Base-by-base conservation (phyloP, 2,797 vertebrate species). In the Poecilia picta region DNA sequence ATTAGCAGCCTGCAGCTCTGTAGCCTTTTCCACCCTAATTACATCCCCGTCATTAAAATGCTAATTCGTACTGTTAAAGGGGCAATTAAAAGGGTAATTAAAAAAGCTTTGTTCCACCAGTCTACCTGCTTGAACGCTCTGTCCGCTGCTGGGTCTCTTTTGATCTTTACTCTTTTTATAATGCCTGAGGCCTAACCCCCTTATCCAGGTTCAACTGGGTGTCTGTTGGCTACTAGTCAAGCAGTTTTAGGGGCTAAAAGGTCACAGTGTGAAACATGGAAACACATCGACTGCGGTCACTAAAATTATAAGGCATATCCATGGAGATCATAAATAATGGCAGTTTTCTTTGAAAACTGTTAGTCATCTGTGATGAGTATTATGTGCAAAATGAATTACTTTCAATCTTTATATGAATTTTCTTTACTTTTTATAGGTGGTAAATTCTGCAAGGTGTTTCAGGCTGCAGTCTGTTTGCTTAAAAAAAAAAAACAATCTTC, bases 11-110 rank as follows among this genome's bases (percentile, higher is more conserved):
- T 82, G 89, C 91, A 92, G 93, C 92, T 92, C 94, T 78, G 16
- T 87, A 91, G 92, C 88, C 91, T 94, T 93, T 93, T 92, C 91
- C 93, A 94, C 90, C 91, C 90, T 95, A 93, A 95, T 95, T 95
- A 94, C 94, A 95, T 82, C 91, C 84, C 91, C 90, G 91, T 95
- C 93, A 95, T 95, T 95, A 95, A 94, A 95, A 95, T 95, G 94
- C 93, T 95, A 95, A 95, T 95, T 94, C 85, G 78, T 86, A 88
- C 87, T 89, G 93, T 93, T 94, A 93, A 93, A 95, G 92, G 94
- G 92, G 90, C 92, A 94, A 95, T 95, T 95, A 95, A 92, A 94
- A 94, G 90, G 93, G 92, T 94, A 94, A 95, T 95, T 94, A 94
- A 95, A 91, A 95, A 93, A 86, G 93, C 93, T 95, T 95, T 95